Base-by-base conservation (phyloP, 1,140 invertebrate genomes). In the Drosophila eugracilis region DNA sequence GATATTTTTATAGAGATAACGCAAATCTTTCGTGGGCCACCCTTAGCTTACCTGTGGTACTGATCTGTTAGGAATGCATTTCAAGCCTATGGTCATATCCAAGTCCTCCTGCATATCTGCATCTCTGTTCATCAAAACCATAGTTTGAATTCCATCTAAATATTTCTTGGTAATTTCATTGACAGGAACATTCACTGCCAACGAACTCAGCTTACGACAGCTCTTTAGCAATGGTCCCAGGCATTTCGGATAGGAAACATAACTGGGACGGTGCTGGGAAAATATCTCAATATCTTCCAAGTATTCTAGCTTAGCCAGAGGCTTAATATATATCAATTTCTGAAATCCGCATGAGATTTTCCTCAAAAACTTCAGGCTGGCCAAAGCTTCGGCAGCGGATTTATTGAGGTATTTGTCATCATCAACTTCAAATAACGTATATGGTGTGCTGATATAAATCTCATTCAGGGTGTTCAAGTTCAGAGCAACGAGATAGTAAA, bases 251-350 rank as follows among this genome's bases (percentile, higher is more conserved):
- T 14, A 22, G 17, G 2, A 7, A 3, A 42, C 5, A 1, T 52
- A 5, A 9, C 10, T 26, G 0, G 60, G 21, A n/a, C 52, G 6
- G 14, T 67, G 63, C n/a, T 26, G 3, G 0, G 63, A 66, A 4
- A 28, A 4, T 2, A 67, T 34, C 1, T 1, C 2, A 6, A 67
- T 10, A 2, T 15, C 9, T 3, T 44, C 45, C 9, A 67, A 17
- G 4, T 67, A 45, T 3, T 15, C 26, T 7, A 66, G 17, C 3
- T 34, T 6, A 3, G 7, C 36, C 3, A 67, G 12, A 5, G 2
- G 45, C 26, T n/a, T 1, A 22, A 66, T 66, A 14, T 34, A 22
- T 22, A 19, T 5, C 0, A 67, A 14, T 9, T 66, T 0, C 9
- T 34, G 3, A 22, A 52, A 3, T 1, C 10, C 28, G 24, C 21